Conservation (phyloP, 2,888 invertebrate species). For the Euphydryas editha region DNA sequence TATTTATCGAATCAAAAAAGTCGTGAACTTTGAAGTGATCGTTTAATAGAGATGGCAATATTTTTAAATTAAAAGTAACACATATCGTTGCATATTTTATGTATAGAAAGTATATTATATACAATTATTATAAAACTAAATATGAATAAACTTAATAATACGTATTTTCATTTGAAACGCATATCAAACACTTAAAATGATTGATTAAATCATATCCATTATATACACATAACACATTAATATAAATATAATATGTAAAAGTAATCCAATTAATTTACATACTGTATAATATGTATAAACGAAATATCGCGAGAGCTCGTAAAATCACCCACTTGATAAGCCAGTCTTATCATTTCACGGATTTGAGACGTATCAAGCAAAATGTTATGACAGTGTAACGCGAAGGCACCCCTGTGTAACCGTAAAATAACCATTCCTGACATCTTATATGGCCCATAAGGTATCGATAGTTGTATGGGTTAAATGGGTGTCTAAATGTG, state of each 20-base stretch:
- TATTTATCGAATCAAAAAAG: no score
- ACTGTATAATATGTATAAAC: neutral
- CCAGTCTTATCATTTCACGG: conserved; percentile 64
- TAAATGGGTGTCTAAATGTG: conserved; percentile 77
- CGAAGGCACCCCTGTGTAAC: conserved; percentile 53
- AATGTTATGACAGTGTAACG: conserved; percentile 79
- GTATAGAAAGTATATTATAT: no score
- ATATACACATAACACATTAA: no score
- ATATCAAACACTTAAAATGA: no score
- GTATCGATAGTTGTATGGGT: conserved; percentile 65
- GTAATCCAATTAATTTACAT: neutral
- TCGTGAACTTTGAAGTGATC: no score
- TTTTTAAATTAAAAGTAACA: no score
- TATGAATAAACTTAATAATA: no score
- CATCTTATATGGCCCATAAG: conserved; percentile 71
- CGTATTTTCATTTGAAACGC: no score
- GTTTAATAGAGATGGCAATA: no score
- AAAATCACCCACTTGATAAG: conserved; percentile 22
- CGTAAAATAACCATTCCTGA: conserved; percentile 81
- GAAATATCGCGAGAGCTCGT: neutral
- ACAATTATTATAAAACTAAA: no score
- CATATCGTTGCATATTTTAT: no score
- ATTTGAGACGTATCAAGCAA: conserved; percentile 66
- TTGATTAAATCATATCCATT: no score
- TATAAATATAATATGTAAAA: neutral